These are phyloP conservation scores for Argyra leucocephala DNA, from an alignment of 2,888 invertebrate genomes.

Conservation along the genomic window DNA sequence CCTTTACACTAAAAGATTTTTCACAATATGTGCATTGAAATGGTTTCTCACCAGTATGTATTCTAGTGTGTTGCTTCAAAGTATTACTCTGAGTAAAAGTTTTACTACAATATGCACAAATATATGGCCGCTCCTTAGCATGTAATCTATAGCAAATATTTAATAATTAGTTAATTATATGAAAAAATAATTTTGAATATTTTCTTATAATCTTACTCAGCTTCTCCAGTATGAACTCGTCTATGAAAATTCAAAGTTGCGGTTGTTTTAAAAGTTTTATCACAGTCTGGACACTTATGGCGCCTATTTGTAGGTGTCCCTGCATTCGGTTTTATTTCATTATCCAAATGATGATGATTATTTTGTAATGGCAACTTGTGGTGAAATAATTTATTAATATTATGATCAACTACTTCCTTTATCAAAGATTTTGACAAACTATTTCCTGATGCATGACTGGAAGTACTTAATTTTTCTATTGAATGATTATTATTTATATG, in stretches of 20 bases:
- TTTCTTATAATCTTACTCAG: slow-evolving; percentile 30
- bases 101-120: slow-evolving; percentile 43
- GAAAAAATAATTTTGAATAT: neutral
- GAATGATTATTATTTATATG: slow-evolving; percentile 28
- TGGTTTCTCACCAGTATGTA: slow-evolving; percentile 38
- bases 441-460: slow-evolving; percentile 22
- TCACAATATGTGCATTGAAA: slow-evolving; percentile 21
- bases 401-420: slow-evolving; percentile 35
- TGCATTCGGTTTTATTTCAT: neutral
- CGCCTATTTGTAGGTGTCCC: slow-evolving; percentile 25
- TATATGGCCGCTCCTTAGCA: slow-evolving; percentile 43
- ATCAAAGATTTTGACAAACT: slow-evolving; percentile 19
- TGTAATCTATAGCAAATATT: slow-evolving; percentile 18
- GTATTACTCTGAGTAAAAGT: slow-evolving; percentile 44
- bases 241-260: slow-evolving; percentile 41
- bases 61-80: slow-evolving; percentile 43
- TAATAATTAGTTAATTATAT: slow-evolving; percentile 9
- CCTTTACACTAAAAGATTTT: slow-evolving; percentile 44
- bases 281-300: slow-evolving; percentile 41
- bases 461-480: slow-evolving; percentile 20
- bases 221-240: slow-evolving; percentile 41
- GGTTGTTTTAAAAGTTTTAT: slow-evolving; percentile 41
- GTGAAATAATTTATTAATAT: slow-evolving; percentile 2
- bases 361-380: slow-evolving; percentile 7
- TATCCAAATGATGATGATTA: neutral